phyloP scores from a whole-genome alignment of 2,113 vertebrate species.

The Bos indicus region DNA sequence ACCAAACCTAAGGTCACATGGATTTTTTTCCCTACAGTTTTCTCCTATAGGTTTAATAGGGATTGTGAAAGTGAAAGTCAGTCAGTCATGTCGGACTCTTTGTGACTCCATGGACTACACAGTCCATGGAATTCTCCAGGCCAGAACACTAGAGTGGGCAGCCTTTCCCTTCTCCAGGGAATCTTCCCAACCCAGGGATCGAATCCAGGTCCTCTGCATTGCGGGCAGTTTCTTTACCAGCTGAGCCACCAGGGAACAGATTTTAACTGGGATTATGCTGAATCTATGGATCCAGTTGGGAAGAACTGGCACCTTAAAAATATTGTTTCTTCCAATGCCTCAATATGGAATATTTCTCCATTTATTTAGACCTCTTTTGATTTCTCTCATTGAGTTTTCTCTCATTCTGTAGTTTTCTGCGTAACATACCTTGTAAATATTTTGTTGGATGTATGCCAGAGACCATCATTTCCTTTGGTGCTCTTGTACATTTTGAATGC shows the following conservation, averaged over 20 bases:
- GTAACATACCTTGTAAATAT: background rate
- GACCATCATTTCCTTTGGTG: background rate
- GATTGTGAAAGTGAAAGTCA: background rate
- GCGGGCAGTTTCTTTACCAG: background rate
- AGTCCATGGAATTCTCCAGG: background rate
- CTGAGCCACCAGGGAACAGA: background rate
- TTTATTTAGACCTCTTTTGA: background rate
- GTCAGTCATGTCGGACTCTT: background rate
- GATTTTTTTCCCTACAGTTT: background rate
- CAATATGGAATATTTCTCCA: background rate
- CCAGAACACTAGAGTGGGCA: background rate
- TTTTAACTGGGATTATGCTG: background rate
- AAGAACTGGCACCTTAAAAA: background rate
- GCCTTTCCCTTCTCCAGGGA: background rate
- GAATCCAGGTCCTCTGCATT: background rate
- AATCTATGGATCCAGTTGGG: background rate
- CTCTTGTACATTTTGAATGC: background rate
- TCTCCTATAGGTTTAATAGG: background rate
- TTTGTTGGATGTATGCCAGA: background rate
- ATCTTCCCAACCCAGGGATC: background rate
- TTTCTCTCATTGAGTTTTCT: background rate
- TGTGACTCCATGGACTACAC: background rate
- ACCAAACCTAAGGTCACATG: background rate
- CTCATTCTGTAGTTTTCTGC: background rate
- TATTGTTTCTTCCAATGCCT: background rate